Conservation (phyloP, 2,797 vertebrate genomes). For the Cyprinella venusta region DNA sequence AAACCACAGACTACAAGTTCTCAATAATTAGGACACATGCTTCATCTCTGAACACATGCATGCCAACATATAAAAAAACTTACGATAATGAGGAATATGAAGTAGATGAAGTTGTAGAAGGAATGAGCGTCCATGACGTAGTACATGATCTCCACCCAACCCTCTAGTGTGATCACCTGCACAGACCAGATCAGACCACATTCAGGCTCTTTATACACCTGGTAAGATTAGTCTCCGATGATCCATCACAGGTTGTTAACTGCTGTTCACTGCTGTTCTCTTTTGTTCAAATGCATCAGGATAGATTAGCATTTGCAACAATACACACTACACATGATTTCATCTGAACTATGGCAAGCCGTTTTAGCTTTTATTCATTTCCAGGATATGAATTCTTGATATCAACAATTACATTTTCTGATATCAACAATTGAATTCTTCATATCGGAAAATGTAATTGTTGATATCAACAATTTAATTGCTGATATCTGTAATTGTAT, state of each 20-base stretch:
- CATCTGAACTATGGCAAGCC: too few species aligned
- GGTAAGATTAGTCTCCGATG: background rate
- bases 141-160: constrained; percentile 99
- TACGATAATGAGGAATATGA: constrained; percentile 97
- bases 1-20: constrained; percentile 1
- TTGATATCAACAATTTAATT: too few species aligned
- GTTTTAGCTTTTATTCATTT: too few species aligned
- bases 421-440: too few species aligned
- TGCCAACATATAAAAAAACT: constrained; percentile 70
- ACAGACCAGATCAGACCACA: constrained; percentile 27
- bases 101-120: constrained; percentile 99
- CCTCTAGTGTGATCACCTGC: constrained; percentile 97
- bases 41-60: constrained; percentile 8
- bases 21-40: constrained; percentile 13
- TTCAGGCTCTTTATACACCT: constrained; percentile 1
- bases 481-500: too few species aligned
- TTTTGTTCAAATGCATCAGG: constrained; percentile 13
- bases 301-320: constrained; percentile 21
- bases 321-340: background rate
- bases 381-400: too few species aligned
- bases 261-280: background rate
- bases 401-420: too few species aligned
- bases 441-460: too few species aligned
- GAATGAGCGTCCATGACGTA: constrained; percentile 99
- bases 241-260: background rate